Percentiles rank a stretch among this genome's conserved stretches.
Conservation (phyloP, 1,140 invertebrate genomes). For the Hydropsyche tenuis region DNA sequence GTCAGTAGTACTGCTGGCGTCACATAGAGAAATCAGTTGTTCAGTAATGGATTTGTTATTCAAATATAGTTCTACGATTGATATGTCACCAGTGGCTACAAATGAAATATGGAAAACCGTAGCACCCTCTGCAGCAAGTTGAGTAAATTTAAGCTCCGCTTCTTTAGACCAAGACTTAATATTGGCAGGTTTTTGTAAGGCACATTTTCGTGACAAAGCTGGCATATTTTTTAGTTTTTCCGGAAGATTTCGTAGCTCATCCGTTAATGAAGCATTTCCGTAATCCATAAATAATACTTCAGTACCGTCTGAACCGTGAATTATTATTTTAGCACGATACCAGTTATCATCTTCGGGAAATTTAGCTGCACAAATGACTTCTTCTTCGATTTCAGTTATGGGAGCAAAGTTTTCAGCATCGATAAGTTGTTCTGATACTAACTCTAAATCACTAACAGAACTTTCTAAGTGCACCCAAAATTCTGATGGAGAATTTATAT, state of each 20-base stretch:
- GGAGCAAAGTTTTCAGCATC: constrained; percentile 64
- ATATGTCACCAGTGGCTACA: constrained; percentile 69
- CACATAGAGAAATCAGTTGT: constrained; percentile 63
- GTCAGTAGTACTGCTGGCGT: constrained; percentile 49
- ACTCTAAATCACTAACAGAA: constrained; percentile 66
- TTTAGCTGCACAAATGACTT: constrained; percentile 70
- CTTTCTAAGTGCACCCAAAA: constrained; percentile 76
- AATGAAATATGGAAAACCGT: constrained; percentile 70
- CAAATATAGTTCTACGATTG: constrained; percentile 68
- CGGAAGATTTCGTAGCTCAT: constrained; percentile 67
- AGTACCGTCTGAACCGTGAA: constrained; percentile 65
- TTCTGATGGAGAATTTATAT: constrained; percentile 70
- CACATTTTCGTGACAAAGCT: constrained; percentile 68
- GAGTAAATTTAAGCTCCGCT: constrained; percentile 69
- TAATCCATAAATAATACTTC: constrained; percentile 78
- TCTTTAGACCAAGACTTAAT: constrained; percentile 68
- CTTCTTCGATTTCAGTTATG: constrained; percentile 62
- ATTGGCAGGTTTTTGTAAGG: constrained; percentile 66
- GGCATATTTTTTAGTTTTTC: constrained; percentile 68
- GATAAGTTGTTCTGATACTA: constrained; percentile 66
- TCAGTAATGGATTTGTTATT: constrained; percentile 68
- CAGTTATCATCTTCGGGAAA: constrained; percentile 73
- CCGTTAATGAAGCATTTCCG: constrained; percentile 70
- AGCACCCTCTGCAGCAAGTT: constrained; percentile 69
- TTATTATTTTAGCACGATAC: constrained; percentile 73